Evolutionary conservation across 2,113 vertebrate species (phyloP).

Genomic region (Oostethus manadensis): DNA sequence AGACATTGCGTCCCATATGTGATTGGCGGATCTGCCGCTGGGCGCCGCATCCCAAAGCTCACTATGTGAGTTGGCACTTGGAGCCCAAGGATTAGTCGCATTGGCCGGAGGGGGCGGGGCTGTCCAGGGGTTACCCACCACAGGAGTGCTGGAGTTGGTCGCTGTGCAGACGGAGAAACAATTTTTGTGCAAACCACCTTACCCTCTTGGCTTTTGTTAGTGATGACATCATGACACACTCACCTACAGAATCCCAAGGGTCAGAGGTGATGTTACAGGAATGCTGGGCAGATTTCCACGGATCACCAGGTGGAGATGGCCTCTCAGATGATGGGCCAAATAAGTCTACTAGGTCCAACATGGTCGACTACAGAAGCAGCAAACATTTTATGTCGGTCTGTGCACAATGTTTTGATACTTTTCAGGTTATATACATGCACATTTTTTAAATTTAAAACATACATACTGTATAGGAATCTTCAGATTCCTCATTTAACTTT

Average conservation of each 20-base stretch:
- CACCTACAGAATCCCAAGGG: conserved; percentile 73
- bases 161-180: conserved; percentile 33
- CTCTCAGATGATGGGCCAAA: conserved; percentile 73
- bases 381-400: too few species aligned
- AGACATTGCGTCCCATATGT: conserved; percentile 51
- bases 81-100: conserved; percentile 63
- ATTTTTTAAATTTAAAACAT: too few species aligned
- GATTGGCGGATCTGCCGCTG: conserved; percentile 52
- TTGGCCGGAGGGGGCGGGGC: conserved; percentile 45
- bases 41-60: conserved; percentile 82
- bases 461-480: too few species aligned
- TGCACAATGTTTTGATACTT: neutral
- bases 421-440: neutral
- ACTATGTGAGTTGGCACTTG: conserved; percentile 60
- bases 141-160: conserved; percentile 57
- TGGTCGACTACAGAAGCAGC: conserved; percentile 76
- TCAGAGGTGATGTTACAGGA: conserved; percentile 47
- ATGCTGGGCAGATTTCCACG: conserved; percentile 59
- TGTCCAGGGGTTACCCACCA: conserved; percentile 59
- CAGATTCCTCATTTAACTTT: too few species aligned
- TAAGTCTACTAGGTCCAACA: conserved; percentile 87
- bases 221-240: conserved; percentile 18
- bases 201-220: neutral
- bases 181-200: neutral
- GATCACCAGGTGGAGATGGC: conserved; percentile 43